Base-by-base conservation (phyloP, 2,113 vertebrate species). In the Carassius gibelio region DNA sequence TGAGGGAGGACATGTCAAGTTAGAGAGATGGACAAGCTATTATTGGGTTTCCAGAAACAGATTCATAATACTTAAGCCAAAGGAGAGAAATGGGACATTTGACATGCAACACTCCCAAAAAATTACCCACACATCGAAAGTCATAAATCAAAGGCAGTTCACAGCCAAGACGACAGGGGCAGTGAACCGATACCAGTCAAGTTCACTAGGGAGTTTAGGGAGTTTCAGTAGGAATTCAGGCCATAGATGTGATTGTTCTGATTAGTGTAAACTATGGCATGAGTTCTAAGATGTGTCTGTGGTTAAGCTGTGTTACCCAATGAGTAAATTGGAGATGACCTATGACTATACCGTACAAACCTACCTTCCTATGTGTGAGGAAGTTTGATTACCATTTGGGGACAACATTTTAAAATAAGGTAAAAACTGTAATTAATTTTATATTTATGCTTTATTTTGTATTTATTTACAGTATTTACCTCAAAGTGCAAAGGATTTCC, bases 41-140 rank as follows among this genome's bases (percentile, higher is more conserved):
- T 83, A 82, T 52, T 80, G 34, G 19, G 82, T 84, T 75, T 87
- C 36, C 82, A 79, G 72, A 69, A 45, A 66, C 45, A 26, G 52
- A 62, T 64, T 61, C 62, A 61, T 57, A 55, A 62, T 50, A 21
- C 2, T 75, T 55, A 57, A 75, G 38, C 42, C 82, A 62, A 26
- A 48, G 14, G 26, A n/a, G 71, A 48, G 17, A 85, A 45, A 45
- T 68, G 55, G 38, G 30, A 64, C 34, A 77, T 80, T 81, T 82
- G 48, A 81, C 82, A 77, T 82, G 82, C 84, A 74, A 82, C n/a
- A 14, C 68, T 66, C 48, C 30, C 55, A n/a, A 48, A 75, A 75
- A 71, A 42, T 61, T 52, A 68, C 68, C 34, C 38, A 75, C 71
- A 69, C 74, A 61, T 10, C 15, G 42, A 69, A 19, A 68, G 2